These are phyloP conservation scores for Brachionus rotundiformis DNA, from an alignment of 1,140 invertebrate species.

Conservation along the genomic window DNA sequence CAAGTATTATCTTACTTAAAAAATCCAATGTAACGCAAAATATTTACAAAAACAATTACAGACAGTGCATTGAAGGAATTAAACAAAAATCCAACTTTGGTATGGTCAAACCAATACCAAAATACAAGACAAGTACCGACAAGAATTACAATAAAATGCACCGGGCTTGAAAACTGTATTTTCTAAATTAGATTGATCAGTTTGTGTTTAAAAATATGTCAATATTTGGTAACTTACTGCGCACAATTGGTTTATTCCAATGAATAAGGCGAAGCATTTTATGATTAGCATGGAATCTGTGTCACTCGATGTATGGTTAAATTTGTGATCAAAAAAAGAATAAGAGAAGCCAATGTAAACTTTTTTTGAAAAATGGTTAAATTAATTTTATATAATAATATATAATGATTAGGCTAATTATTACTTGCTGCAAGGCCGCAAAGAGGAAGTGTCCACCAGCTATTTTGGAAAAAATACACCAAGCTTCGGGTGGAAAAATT, in stretches of 20 bases:
- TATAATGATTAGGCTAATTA: too few species aligned
- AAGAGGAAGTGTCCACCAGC: conserved; percentile 43
- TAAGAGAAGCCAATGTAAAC: conserved; percentile 47
- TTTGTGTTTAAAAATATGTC: not conserved
- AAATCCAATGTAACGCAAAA: conserved; percentile 21
- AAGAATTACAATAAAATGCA: conserved; percentile 39
- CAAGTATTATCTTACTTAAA: not conserved
- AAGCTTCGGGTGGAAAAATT: conserved; percentile 21
- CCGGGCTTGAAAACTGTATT: conserved; percentile 45
- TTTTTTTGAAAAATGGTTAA: not conserved
- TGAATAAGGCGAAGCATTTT: conserved; percentile 34
- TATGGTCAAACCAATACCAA: conserved; percentile 51
- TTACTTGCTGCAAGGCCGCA: conserved; percentile 42
- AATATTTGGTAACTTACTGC: conserved; percentile 40
- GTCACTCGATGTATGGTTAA: conserved; percentile 3
- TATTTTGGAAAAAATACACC: conserved; percentile 1
- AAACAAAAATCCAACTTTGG: conserved; percentile 39
- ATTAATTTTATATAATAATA: not conserved
- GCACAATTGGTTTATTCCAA: conserved; percentile 43
- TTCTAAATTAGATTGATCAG: conserved; percentile 19
- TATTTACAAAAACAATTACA: conserved; percentile 12
- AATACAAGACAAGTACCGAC: conserved; percentile 29
- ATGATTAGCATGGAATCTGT: conserved; percentile 38
- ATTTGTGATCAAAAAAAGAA: conserved; percentile 31
- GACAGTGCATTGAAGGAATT: conserved; percentile 38